These are phyloP conservation scores for Psettodes erumei DNA, from an alignment of 2,113 vertebrate genomes.

Conservation along the genomic window DNA sequence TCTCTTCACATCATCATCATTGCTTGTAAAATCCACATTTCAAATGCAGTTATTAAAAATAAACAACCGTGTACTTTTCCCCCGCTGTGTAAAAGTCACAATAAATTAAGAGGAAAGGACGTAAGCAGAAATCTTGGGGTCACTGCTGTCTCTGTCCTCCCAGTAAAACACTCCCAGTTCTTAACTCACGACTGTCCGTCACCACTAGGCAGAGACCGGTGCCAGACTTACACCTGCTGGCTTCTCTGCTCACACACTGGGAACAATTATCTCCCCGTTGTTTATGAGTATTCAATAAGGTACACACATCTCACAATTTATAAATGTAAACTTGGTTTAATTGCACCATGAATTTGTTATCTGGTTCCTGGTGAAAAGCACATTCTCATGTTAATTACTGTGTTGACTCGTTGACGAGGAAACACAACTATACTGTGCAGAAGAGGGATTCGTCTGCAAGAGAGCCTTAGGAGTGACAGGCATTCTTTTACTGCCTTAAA, in stretches of 20 bases:
- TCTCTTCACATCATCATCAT: conserved; percentile 68
- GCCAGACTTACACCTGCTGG: conserved; percentile 45
- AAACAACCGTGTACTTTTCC: conserved; percentile 37
- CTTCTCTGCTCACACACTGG: conserved; percentile 25
- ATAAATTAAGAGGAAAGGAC: conserved; percentile 65
- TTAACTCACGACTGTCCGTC: conserved; percentile 24
- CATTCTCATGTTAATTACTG: conserved; percentile 62
- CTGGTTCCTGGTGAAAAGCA: conserved; percentile 70
- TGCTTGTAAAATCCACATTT: conserved; percentile 70
- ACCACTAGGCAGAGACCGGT: conserved; percentile 22
- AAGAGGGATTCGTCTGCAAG: conserved; percentile 35
- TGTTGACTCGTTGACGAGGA: conserved; percentile 45
- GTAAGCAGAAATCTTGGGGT: conserved; percentile 22
- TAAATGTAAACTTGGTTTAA: conserved; percentile 81
- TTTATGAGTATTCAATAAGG: conserved; percentile 48
- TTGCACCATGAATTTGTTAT: conserved; percentile 73
- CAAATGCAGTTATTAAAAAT: conserved; percentile 65
- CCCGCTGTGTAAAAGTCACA: conserved; percentile 58
- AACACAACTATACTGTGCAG: conserved; percentile 37
- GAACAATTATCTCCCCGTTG: conserved; percentile 22
- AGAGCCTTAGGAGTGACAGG: conserved; percentile 25
- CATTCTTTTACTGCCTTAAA: conserved; percentile 30
- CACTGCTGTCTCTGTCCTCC: conserved; percentile 35
- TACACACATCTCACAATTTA: conserved; percentile 66
- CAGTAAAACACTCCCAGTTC: conserved; percentile 51